Base-by-base conservation (phyloP, 1,140 invertebrate species). In the Ooceraea biroi region DNA sequence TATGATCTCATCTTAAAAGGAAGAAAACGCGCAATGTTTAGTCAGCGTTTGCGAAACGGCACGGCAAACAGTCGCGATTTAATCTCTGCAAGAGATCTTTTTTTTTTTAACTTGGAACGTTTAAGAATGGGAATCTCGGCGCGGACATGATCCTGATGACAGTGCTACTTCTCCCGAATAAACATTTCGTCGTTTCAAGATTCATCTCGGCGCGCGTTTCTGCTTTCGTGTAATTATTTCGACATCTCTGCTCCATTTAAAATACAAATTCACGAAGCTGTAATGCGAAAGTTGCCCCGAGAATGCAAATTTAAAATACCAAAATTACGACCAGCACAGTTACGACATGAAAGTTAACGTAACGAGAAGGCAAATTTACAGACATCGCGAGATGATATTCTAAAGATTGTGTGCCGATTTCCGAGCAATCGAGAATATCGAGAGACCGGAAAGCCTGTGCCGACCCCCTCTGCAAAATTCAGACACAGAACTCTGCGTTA, bases 1-100 rank as follows among this genome's bases (percentile, higher is more conserved):
- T 91, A 94, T 94, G 91, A 94, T 94, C 66, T 94, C 94, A 94
- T 94, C 94, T 94, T 94, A 93, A 94, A 94, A 94, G 89, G 87
- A 94, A 93, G 86, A 94, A 92, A 94, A 92, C 88, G 87, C 52
- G 76, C 65, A 89, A 90, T 61, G 82, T 93, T 92, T 91, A 91
- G 88, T 93, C 87, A 93, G 88, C 90, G 84, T 36, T 92, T n/a
- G n/a, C n/a, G n/a, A n/a, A n/a, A 91, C 87, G 85, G 84, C 86
- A 60, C 22, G 36, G 27, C 46, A 66, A 12, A 27, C 27, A 30
- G 83, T 90, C 87, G 88, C 46, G 44, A 69, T 57, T 68, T 84
- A 84, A 83, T 86, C 78, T 86, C 27, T 85, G 19, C 57, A 57
- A 73, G 78, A 68, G n/a, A n/a, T n/a, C n/a, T n/a, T 36, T 36